Evolutionary conservation across 1,140 invertebrate genomes (phyloP).

Genomic region (Anastrepha ludens): DNA sequence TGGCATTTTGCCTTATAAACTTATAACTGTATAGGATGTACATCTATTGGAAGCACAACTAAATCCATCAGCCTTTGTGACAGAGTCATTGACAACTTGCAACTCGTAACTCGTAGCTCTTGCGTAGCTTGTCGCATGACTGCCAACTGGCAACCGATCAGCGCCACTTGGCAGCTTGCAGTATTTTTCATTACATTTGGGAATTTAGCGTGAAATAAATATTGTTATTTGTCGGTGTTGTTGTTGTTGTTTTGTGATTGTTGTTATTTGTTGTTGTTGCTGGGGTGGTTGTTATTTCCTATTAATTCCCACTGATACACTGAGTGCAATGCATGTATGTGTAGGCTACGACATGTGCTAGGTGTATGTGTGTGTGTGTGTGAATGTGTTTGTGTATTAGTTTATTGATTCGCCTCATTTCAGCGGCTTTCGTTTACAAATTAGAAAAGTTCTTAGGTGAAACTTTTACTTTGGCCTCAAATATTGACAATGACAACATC

Average conservation of each 20-base stretch:
- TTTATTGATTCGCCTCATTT: slow-evolving; percentile 47
- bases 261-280: background rate
- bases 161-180: background rate
- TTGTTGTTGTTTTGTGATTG: background rate
- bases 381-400: background rate
- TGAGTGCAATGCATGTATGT: background rate
- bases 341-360: background rate
- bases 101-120: background rate
- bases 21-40: background rate
- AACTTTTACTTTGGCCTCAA: slow-evolving; percentile 32
- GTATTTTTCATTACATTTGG: slow-evolving; percentile 31
- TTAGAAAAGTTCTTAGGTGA: slow-evolving; percentile 51
- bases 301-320: background rate
- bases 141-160: background rate
- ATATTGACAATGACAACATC: slow-evolving; percentile 49
- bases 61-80: background rate
- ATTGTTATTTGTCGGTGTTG: background rate
- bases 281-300: background rate
- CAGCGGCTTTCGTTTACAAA: slow-evolving; percentile 40
- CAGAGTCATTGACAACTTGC: slow-evolving; percentile 27
- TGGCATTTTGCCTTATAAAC: background rate
- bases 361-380: background rate
- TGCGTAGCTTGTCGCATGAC: no score
- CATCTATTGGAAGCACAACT: background rate
- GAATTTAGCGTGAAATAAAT: background rate